These are phyloP conservation scores for Achlya flavicornis DNA, from an alignment of 2,888 invertebrate genomes.

Conservation along the genomic window DNA sequence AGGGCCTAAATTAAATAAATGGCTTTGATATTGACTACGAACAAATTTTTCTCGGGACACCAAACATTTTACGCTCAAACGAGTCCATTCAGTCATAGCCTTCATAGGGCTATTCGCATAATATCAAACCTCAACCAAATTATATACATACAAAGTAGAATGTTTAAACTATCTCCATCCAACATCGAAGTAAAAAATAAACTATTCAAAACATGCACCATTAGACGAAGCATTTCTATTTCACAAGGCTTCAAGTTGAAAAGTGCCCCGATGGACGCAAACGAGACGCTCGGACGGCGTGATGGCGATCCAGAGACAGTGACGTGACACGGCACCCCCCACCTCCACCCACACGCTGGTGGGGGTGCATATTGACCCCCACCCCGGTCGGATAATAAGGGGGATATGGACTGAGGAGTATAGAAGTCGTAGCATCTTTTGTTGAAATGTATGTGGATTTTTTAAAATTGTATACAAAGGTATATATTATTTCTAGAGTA, in stretches of 20 bases:
- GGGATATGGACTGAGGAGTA: slow-evolving; percentile 60
- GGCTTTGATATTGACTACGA: too few species aligned
- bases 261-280: slow-evolving; percentile 73
- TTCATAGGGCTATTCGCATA: not conserved
- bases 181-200: slow-evolving; percentile 9
- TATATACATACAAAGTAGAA: not conserved
- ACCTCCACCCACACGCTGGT: slow-evolving; percentile 40
- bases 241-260: slow-evolving; percentile 70
- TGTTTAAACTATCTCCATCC: not conserved
- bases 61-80: too few species aligned
- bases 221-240: slow-evolving; percentile 51
- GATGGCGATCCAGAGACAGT: slow-evolving; percentile 78
- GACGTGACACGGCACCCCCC: slow-evolving; percentile 70
- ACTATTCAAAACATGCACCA: slow-evolving; percentile 16
- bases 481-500: not conserved
- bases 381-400: slow-evolving; percentile 71
- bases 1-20: too few species aligned
- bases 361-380: slow-evolving; percentile 67
- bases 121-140: not conserved
- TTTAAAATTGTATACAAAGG: slow-evolving; percentile 34
- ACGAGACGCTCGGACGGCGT: slow-evolving; percentile 73
- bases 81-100: too few species aligned
- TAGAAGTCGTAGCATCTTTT: slow-evolving; percentile 65
- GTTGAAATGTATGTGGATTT: slow-evolving; percentile 58
- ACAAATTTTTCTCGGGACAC: too few species aligned